Evolutionary conservation across 2,888 invertebrate species (phyloP).

Genomic region (Drymonia ruficornis): DNA sequence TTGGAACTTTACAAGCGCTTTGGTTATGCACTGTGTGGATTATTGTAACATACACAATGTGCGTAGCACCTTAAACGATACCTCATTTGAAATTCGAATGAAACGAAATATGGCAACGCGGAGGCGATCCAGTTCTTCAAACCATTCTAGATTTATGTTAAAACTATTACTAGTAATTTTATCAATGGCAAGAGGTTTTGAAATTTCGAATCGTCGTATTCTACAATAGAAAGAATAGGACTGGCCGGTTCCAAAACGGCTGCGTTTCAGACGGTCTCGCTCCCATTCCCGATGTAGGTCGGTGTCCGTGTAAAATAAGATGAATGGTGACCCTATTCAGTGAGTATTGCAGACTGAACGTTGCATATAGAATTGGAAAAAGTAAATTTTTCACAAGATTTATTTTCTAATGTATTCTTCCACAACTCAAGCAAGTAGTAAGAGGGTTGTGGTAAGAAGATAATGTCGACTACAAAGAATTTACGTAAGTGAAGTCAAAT

Average conservation of each 20-base stretch:
- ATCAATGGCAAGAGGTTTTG: background rate
- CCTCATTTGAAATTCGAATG: background rate
- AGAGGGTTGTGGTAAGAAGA: too few species aligned
- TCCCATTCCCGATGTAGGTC: constrained; percentile 42
- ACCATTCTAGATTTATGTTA: background rate
- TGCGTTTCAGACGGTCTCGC: constrained; percentile 36
- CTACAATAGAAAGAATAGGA: constrained; percentile 17
- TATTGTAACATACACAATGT: background rate
- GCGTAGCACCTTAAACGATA: too few species aligned
- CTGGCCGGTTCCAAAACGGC: constrained; percentile 38
- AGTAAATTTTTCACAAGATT: background rate
- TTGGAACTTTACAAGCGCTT: background rate
- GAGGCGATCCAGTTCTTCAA: background rate
- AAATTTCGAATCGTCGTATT: background rate
- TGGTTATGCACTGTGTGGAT: background rate
- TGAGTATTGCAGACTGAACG: constrained; percentile 38
- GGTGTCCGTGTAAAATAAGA: constrained; percentile 48
- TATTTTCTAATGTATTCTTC: too few species aligned
- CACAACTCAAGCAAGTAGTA: too few species aligned
- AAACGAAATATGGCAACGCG: too few species aligned
- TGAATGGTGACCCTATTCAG: constrained; percentile 46
- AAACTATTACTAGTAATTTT: background rate
- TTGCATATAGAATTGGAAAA: constrained; percentile 31
- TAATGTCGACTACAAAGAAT: too few species aligned
- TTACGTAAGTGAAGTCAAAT: too few species aligned